A percentile compares a stretch with the other conserved stretches of the same genome.
phyloP scores from a whole-genome alignment of 2,113 vertebrate species.

The Nyctereutes procyonoides region DNA sequence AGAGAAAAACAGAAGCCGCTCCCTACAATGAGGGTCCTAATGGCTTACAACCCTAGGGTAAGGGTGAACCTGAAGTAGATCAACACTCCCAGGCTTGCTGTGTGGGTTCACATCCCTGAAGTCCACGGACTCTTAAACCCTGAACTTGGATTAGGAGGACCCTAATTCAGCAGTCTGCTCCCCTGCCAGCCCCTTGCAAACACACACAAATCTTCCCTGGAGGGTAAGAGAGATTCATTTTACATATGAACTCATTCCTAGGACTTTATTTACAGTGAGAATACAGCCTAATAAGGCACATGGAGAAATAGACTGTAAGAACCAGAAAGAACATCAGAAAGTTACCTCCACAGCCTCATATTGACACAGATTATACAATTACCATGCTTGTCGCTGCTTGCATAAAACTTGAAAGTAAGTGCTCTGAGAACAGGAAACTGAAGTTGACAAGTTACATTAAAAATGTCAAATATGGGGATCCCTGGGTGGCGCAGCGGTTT shows the following conservation, averaged over 20 bases:
- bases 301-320: background rate
- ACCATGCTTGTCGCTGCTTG: background rate
- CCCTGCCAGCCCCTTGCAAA: background rate
- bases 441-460: background rate
- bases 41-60: background rate
- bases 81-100: background rate
- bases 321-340: slow-evolving; percentile 4
- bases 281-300: background rate
- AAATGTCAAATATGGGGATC: background rate
- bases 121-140: background rate
- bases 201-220: background rate
- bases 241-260: background rate
- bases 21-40: background rate
- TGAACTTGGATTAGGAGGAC: background rate
- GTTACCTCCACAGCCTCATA: background rate
- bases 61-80: background rate
- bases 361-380: background rate
- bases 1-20: background rate
- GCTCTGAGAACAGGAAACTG: background rate
- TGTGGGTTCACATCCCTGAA: background rate
- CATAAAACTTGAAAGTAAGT: background rate
- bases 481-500: too few relatives aligned
- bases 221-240: background rate
- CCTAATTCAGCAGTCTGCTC: background rate
- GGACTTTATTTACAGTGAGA: background rate